phyloP scores from a whole-genome alignment of 35 echinoderm and acorn worm genomes.

The Acanthaster planci region DNA sequence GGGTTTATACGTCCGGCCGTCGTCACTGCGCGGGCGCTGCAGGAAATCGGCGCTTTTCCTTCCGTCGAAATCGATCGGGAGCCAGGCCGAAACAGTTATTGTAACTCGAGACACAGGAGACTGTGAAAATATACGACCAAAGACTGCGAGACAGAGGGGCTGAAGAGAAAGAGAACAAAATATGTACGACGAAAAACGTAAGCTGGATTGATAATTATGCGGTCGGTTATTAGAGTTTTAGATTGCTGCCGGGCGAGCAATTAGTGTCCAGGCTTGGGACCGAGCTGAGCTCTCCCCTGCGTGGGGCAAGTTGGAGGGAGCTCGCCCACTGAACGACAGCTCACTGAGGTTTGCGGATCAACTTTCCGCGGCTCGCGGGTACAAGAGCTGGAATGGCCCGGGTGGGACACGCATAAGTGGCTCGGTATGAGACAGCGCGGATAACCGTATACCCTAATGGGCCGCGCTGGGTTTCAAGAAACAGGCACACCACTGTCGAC shows the following conservation, averaged over 20 bases:
- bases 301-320: not conserved
- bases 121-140: slow-evolving; percentile 15
- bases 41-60: not conserved
- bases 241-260: slow-evolving; percentile 20
- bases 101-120: slow-evolving; percentile 6
- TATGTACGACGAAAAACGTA: not conserved
- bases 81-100: slow-evolving; percentile 2
- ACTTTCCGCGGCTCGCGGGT: not conserved
- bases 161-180: not conserved
- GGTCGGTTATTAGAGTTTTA: slow-evolving; percentile 26
- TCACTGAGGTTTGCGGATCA: not conserved
- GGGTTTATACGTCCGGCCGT: not conserved
- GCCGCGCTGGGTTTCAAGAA: not conserved
- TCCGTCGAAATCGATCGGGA: not conserved
- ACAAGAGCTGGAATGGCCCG: slow-evolving; percentile 1
- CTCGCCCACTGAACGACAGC: not conserved
- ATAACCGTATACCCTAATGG: not conserved
- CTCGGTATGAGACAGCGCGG: not conserved
- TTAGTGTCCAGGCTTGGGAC: not conserved
- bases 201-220: not conserved
- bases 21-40: not conserved
- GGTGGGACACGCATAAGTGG: slow-evolving; percentile 26
- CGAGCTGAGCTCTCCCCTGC: not conserved
- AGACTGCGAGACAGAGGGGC: not conserved
- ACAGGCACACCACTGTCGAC: not conserved